These are phyloP conservation scores for Phylloscopus collybita DNA, from an alignment of 2,797 vertebrate genomes.

Conservation along the genomic window DNA sequence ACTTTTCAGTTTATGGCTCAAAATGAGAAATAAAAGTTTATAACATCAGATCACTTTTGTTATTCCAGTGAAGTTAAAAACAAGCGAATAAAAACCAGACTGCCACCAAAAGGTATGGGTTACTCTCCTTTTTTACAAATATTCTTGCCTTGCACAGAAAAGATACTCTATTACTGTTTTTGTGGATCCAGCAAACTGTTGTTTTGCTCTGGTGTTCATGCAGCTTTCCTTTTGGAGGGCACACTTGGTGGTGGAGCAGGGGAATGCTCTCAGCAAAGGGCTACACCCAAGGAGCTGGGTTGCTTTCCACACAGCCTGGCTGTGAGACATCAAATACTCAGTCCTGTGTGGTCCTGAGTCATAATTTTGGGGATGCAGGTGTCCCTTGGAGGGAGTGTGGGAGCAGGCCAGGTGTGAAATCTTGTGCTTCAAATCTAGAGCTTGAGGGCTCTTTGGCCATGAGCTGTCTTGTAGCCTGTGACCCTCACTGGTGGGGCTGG, in stretches of 20 bases:
- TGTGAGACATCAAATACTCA: neutral
- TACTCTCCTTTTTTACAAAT: neutral
- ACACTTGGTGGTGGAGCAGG: neutral
- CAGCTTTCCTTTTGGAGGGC: neutral
- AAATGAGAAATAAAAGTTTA: neutral
- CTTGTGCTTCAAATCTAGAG: neutral
- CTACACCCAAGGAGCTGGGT: neutral
- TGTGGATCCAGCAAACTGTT: neutral
- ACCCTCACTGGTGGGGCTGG: neutral
- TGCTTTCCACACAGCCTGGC: neutral
- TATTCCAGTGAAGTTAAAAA: neutral
- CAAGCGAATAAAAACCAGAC: neutral
- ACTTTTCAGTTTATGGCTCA: neutral
- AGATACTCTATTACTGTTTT: neutral
- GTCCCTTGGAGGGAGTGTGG: neutral
- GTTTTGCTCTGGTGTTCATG: neutral
- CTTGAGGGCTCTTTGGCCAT: neutral
- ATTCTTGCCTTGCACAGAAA: neutral
- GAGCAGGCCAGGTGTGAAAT: neutral
- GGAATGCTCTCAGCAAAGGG: neutral
- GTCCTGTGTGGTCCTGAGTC: neutral
- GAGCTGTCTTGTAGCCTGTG: neutral
- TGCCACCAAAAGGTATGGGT: accelerated
- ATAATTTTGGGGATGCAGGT: neutral
- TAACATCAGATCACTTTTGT: neutral